Evolutionary conservation across 2,113 vertebrate genomes (phyloP).

Genomic region (Chrysochloris asiatica): DNA sequence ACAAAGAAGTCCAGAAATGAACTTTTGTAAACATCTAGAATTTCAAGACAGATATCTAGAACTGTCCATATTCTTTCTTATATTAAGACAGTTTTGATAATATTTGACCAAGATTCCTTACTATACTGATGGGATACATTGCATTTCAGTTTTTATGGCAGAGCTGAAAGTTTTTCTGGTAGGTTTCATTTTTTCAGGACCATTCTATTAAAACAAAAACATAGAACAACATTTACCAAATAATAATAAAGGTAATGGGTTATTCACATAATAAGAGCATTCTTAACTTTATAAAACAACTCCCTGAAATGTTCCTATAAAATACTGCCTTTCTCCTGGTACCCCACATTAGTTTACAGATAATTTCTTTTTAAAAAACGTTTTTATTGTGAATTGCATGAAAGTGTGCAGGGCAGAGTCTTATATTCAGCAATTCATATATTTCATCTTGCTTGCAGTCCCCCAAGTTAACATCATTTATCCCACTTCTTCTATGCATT

Average conservation of each 20-base stretch:
- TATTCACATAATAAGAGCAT: background rate
- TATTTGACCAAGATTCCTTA: background rate
- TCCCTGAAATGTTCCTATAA: background rate
- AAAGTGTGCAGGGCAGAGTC: too few species aligned
- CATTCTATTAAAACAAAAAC: background rate
- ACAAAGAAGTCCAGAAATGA: background rate
- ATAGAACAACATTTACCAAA: background rate
- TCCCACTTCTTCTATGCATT: too few species aligned
- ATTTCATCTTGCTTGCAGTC: too few species aligned
- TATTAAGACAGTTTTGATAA: background rate
- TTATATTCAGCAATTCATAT: too few species aligned
- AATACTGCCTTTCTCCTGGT: background rate
- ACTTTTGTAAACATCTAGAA: conserved; percentile 1
- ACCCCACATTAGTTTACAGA: background rate
- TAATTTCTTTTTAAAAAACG: too few species aligned
- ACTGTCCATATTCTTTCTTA: background rate
- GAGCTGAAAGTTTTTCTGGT: background rate
- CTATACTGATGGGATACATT: background rate
- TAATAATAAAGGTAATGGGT: background rate
- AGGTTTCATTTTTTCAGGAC: conserved; percentile 25
- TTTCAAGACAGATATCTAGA: background rate
- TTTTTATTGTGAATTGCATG: too few species aligned
- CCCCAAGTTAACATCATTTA: too few species aligned
- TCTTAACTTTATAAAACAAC: conserved; percentile 40
- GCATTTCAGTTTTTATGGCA: background rate